Evolutionary conservation across 2,888 invertebrate genomes (phyloP), one percentile per base, ranked within the genome.

Genomic region (Escarpia spicata): DNA sequence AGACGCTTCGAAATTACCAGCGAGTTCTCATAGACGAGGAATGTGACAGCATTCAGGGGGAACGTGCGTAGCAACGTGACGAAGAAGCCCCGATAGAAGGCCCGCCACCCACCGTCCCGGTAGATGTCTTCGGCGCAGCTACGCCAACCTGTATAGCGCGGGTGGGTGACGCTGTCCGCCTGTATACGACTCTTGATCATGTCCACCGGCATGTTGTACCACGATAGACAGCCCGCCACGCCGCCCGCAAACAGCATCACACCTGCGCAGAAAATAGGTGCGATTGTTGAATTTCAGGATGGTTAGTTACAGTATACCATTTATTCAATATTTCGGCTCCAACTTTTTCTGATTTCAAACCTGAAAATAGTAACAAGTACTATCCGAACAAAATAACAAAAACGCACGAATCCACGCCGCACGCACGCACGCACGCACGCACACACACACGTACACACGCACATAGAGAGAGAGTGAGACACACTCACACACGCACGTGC

Each of bases 171-270:
- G 12, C 94, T 96, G 95, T 98, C 98, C 0, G 97, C 97, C 96
- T 98, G 98, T 94, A 98, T 97, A 92, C 98, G 97, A 19, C 98
- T 98, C 96, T 98, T 98, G 4, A 98, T 97, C 60, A 98, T 98
- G 96, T 98, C 98, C 91, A 98, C 96, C 0, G 98, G 98, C 95
- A 98, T 97, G 4, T 98, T 97, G 31, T 97, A 96, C 98, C 98
- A 98, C 0, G 98, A 98, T 2, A 97, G 58, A 4, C 97, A 96
- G 2, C 98, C 97, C 93, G 96, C 96, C 15, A 96, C 90, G 45
- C 96, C 97, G 89, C 97, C 97, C n/a, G 96, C 95, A 89, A 96
- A 92, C 90, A 94, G 92, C 91, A 93, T 45, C 26, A 92, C 92
- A 37, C 52, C 91, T 91, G 52, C 52, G 52, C 75, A 75, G 75